Conservation (phyloP, 2,113 vertebrate species). For the Vanacampus margaritifer region DNA sequence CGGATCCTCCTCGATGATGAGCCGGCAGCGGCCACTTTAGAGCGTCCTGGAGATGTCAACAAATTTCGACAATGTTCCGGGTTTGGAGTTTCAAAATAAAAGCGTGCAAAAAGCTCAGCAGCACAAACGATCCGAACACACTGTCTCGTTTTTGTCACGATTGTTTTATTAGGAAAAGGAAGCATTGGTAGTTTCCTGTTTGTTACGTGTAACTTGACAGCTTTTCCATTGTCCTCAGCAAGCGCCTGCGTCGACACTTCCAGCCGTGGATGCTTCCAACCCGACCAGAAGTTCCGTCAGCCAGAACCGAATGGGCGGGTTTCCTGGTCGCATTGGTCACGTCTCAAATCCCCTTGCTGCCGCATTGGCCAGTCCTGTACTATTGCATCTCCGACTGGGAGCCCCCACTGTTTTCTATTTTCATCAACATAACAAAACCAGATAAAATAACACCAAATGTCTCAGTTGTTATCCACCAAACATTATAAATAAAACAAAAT, state of each 20-base stretch:
- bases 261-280: slow-evolving; percentile 57
- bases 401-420: not conserved
- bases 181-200: slow-evolving; percentile 3
- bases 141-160: not conserved
- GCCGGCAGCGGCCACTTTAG: not conserved
- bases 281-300: slow-evolving; percentile 40
- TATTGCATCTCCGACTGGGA: slow-evolving; percentile 6
- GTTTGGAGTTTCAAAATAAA: slow-evolving; percentile 34
- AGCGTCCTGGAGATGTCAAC: not conserved
- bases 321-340: slow-evolving; percentile 48
- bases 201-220: slow-evolving; percentile 8
- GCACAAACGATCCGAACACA: too few relatives aligned
- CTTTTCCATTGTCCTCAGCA: slow-evolving; percentile 16
- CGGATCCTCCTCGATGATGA: slow-evolving; percentile 46
- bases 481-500: not conserved
- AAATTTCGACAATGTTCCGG: not conserved
- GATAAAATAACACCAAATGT: not conserved
- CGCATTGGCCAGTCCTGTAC: too few relatives aligned
- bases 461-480: not conserved
- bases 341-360: slow-evolving; percentile 29
- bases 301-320: slow-evolving; percentile 57
- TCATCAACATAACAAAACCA: not conserved
- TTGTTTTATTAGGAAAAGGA: slow-evolving; percentile 31
- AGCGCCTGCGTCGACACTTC: slow-evolving; percentile 63
- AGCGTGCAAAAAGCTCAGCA: not conserved